Base-by-base conservation (phyloP, 2,797 vertebrate species). In the Crenichthys baileyi region DNA sequence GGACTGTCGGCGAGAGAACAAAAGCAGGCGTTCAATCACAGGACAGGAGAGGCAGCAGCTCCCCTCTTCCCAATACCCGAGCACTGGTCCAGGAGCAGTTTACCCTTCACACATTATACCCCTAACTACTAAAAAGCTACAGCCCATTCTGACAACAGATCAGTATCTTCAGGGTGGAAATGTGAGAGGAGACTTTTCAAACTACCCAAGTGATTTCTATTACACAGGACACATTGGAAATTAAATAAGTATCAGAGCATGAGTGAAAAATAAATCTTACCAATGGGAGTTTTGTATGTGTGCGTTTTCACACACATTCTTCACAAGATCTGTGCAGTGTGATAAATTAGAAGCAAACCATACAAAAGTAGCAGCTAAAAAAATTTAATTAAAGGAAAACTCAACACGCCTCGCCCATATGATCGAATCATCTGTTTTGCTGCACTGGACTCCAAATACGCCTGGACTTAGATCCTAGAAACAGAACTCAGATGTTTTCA, bases 1-100 rank as follows among this genome's bases (percentile, higher is more conserved):
- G 96, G 95, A 97, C 92, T 96, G 95, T 96, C 96, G 96, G 91
- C 78, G 67, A 82, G 86, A 93, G 96, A 95, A 96, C 96, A 96
- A 96, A 96, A 95, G 95, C 96, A 92, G 82, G 88, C 91, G 94
- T 92, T 97, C 94, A 91, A 96, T 97, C 96, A 96, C 61, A 84
- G 90, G 90, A 90, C 82, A 65, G 90, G 92, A 89, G 87, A 80
- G 79, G 68, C 88, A 75, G 84, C 88, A 79, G 86, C 90, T 87
- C 82, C 84, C 41, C 88, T 76, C 83, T 85, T 79, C 75, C 88
- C 73, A 16, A 79, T 88, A 84, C 84, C 79, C 8, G 24, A 90
- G 84, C 89, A 82, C 89, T 90, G 89, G 86, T 93, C 90, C 85
- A 88, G 86, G 86, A 92, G 75, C 91, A 51, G 86, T 85, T 92